Conservation (phyloP, 2,797 vertebrate genomes). For the Gymnothorax reevesii region DNA sequence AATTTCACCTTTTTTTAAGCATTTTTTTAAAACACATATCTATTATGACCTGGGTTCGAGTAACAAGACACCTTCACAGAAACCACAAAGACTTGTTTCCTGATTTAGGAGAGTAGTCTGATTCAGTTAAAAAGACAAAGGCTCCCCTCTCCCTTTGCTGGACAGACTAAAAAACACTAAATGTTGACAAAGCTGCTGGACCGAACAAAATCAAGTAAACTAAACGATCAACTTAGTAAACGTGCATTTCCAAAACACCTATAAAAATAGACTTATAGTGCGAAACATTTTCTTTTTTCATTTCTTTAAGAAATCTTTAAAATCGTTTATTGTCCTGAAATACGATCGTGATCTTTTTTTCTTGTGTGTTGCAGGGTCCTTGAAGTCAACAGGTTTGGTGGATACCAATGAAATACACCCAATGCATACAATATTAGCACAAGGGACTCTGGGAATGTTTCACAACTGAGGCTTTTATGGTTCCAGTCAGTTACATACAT, state of each 20-base stretch:
- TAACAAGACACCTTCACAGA: conserved; percentile 69
- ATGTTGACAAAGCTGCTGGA: conserved; percentile 63
- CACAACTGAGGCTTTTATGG: conserved; percentile 83
- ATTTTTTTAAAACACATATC: conserved; percentile 44
- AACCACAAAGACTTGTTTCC: conserved; percentile 69
- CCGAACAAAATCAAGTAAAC: conserved; percentile 64
- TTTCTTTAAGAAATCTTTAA: conserved; percentile 82
- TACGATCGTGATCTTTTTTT: conserved; percentile 59
- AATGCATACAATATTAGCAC: conserved; percentile 89
- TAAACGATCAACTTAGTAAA: conserved; percentile 73
- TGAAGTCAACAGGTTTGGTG: conserved; percentile 78
- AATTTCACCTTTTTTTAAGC: conserved; percentile 29
- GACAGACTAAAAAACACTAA: conserved; percentile 66
- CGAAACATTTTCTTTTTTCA: conserved; percentile 79
- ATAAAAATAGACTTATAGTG: conserved; percentile 87
- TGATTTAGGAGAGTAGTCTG: conserved; percentile 62
- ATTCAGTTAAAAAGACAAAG: conserved; percentile 54
- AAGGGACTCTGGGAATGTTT: conserved; percentile 96
- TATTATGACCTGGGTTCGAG: conserved; percentile 62
- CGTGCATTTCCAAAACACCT: conserved; percentile 84
- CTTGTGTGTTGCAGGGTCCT: conserved; percentile 69
- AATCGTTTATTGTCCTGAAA: conserved; percentile 76
- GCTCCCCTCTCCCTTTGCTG: conserved; percentile 58
- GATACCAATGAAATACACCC: conserved; percentile 99
- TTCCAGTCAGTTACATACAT: conserved; percentile 77